Evolutionary conservation across 2,888 invertebrate species (phyloP), one percentile per base, ranked within the genome.

Genomic region (Calameuta filiformis): DNA sequence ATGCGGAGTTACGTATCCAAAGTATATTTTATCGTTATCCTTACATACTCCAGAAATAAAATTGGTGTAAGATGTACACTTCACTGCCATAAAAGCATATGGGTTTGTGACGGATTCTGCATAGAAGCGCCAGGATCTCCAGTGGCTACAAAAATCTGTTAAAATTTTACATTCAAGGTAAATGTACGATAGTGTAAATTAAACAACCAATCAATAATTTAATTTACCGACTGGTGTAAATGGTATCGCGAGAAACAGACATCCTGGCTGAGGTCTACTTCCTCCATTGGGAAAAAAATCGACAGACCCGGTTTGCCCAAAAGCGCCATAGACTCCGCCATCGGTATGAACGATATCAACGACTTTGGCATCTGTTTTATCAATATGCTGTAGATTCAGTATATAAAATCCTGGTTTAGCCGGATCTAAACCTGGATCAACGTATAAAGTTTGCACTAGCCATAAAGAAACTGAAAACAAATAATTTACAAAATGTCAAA

Each of bases 321-420:
- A 77, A 0, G 84, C 84, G 1, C 90, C 90, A 69, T 85, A 88
- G 35, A 81, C 1, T 6, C 88, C 89, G 2, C 81, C 85, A 37
- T 90, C 88, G 4, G 89, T 90, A 73, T 90, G 90, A 34, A 90
- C 81, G 4, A 87, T 79, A 73, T 87, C 89, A 9, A 90, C 85
- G 37, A 81, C 79, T 40, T 73, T 75, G 0, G 86, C 90, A 56
- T 87, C 86, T 0, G 11, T 73, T 3, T 76, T 68, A 15, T 79
- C 79, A 12, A 90, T 77, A 75, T 89, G 89, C 31, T 87, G 84
- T 3, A 79, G 73, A 3, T 80, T 81, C 3, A 80, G 78, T 75
- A 83, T 79, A 77, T 89, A 89, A 77, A 88, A 89, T 31, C 86
- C 77, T 6, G 88, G 88, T 68, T 83, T 81, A 1, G 89, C 89